Base-by-base conservation (phyloP, 2,888 invertebrate genomes). In the Linyphia triangularis region DNA sequence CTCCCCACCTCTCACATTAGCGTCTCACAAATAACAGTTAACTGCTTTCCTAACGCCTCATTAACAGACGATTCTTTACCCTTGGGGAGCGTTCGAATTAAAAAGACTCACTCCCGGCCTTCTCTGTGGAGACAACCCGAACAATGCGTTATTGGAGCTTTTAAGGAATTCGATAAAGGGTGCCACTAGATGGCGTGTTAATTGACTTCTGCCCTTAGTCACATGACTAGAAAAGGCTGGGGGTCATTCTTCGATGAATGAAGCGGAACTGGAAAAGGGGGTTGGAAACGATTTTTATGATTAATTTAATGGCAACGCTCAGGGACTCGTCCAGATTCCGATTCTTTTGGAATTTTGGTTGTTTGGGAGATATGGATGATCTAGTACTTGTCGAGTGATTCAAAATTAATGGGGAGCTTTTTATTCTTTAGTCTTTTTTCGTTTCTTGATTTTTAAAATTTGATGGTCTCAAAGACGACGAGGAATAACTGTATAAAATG, bases 41-140 rank as follows among this genome's bases (percentile, higher is more conserved):
- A 82, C 82, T 82, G 82, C 82, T 72, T 72, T 82, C 72, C 61
- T 82, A 82, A 82, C 82, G 82, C 70, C 82, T 82, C 82, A 82
- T 82, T 82, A 82, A 72, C 61, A 67, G 70, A 40, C 51, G 33
- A 69, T 69, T 69, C 69, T 33, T 33, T 33, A 24, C 70, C 59
- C 61, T 10, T 6, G 61, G 70, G 63, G 40, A 10, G 33, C 10
- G 16, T 22, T 13, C 22, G 63, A 82, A 82, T 82, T 82, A 82
- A 82, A 82, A 82, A 82, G 43, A 82, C 43, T 37, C 33, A 57
- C 61, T 61, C 28, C 19, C 24, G 51, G 65, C 61, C 16, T 43
- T 67, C 37, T 69, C 57, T 33, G 40, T 10, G 61, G 57, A 33
- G 37, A 77, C 65, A 51, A 37, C n/a, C 22, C 9, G 57, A 51